phyloP scores from a whole-genome alignment of 2,888 invertebrate genomes.

The Amblyjoppa proteus region DNA sequence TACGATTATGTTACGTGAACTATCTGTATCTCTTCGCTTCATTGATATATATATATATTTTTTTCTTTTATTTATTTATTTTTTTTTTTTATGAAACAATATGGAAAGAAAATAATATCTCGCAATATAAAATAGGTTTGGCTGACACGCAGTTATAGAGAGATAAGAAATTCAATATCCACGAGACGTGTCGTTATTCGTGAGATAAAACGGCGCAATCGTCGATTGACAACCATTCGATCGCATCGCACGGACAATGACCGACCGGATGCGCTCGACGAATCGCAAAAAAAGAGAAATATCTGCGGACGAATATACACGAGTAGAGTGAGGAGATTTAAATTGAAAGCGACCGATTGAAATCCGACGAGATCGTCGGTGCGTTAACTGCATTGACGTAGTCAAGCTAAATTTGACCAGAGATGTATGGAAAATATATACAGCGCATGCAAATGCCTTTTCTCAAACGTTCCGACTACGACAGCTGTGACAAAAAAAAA shows the following conservation, averaged over 20 bases:
- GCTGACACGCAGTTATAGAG: background rate
- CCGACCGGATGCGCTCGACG: constrained; percentile 2
- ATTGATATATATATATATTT: background rate
- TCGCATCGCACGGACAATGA: background rate
- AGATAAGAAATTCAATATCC: background rate
- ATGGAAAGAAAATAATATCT: background rate
- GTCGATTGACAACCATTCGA: constrained; percentile 4
- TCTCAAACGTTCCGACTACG: background rate
- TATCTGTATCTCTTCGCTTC: background rate
- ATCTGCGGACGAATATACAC: background rate
- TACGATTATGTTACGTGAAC: background rate
- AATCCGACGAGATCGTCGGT: background rate
- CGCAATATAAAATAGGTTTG: background rate
- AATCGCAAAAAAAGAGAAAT: background rate
- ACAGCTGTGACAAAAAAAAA: background rate
- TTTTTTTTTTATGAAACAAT: background rate
- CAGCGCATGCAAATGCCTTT: background rate
- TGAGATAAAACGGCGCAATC: background rate
- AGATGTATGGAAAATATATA: background rate
- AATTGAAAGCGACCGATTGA: constrained; percentile 12
- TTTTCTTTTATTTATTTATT: background rate
- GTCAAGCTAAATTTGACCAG: background rate
- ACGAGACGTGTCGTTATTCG: background rate
- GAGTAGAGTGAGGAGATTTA: background rate
- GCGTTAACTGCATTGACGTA: background rate